phyloP scores from a whole-genome alignment of 2,113 vertebrate genomes.

The Orcinus orca region DNA sequence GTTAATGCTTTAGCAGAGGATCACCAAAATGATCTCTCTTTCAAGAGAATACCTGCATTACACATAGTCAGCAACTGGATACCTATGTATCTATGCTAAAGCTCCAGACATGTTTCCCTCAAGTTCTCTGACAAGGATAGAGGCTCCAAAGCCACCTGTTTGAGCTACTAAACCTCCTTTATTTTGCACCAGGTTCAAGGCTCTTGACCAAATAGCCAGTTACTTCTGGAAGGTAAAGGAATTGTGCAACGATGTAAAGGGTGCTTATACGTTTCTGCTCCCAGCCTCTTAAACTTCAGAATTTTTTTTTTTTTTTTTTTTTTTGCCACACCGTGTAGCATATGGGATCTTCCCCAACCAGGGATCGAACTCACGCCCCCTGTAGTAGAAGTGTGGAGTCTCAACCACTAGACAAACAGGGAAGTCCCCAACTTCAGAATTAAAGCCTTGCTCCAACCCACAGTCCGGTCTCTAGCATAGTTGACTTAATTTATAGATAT shows the following conservation, averaged over 20 bases:
- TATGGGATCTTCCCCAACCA: too few relatives aligned
- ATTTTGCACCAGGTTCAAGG: rapidly evolving
- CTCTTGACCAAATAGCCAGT: not conserved
- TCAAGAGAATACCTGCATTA: not conserved
- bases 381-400: too few relatives aligned
- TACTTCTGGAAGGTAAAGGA: not conserved
- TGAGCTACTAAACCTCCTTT: not conserved
- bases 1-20: not conserved
- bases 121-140: not conserved
- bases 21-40: not conserved
- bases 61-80: not conserved
- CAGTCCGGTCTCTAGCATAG: too few relatives aligned
- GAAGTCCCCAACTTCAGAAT: not conserved
- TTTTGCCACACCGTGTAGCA: too few relatives aligned
- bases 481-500: not conserved
- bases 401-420: too few relatives aligned
- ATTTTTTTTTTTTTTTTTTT: too few relatives aligned
- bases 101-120: not conserved
- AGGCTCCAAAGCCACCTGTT: not conserved
- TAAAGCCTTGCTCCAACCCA: not conserved
- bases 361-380: rapidly evolving
- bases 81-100: not conserved
- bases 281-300: not conserved
- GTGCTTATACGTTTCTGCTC: not conserved
- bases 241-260: rapidly evolving